Evolutionary conservation across 2,888 invertebrate genomes (phyloP), one percentile per base, ranked within the genome.

Genomic region (Acronicta alni): DNA sequence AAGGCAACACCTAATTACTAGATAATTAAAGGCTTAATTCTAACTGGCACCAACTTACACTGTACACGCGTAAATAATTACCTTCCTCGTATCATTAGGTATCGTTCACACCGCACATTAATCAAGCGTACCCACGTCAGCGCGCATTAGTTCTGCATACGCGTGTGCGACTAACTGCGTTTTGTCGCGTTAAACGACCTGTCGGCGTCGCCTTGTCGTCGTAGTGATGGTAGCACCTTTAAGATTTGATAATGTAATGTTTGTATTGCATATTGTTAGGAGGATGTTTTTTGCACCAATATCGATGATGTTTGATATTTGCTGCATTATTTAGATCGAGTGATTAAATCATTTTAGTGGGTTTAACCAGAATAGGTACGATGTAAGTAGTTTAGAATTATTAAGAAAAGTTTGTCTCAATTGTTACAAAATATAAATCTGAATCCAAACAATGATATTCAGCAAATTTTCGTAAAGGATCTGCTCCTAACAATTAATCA

Each of bases 401-500:
- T 2, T 20, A 23, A 23, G 23, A 7, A 23, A 23, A 23, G 23
- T 23, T 23, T 23, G 5, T 7, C 8, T 4, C 7, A 23, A 7
- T 23, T 23, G 23, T 23, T 23, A 23, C 23, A 23, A 30, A 2
- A 30, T 30, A 30, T 30, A 30, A 30, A 30, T 7, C 26, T 30
- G 30, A 12, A 3, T 4, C 12, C 12, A 6, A 38, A 14, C 15
- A 5, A 23, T 26, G 0, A 14, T 30, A 26, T 35, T 59, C 62
- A 57, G 47, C 32, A 37, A 39, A 37, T 26, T 20, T 32, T 16
- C 20, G 38, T 12, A 35, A 20, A 46, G 42, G 42, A 35, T 41
- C 16, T n/a, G 62, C 51, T 43, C 14, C 18, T 30, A 12, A 66
- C 65, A 72, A 77, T 73, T 72, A 81, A 79, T 78, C 74, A 75